Conservation (phyloP, 1,140 invertebrate genomes). For the Drosophila santomea region DNA sequence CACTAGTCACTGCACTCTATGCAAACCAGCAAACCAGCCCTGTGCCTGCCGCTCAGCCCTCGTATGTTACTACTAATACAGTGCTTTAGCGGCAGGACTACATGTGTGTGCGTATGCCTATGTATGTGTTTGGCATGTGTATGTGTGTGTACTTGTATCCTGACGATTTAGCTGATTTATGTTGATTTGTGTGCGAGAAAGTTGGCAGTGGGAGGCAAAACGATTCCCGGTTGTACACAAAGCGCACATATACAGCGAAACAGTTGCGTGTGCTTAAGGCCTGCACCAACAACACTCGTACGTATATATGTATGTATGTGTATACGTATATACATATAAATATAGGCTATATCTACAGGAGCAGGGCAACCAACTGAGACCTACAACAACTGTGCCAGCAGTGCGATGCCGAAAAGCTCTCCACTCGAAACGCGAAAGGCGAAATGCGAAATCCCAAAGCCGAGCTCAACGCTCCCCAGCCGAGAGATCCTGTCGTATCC, state of each 20-base stretch:
- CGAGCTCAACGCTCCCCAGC: slow-evolving; percentile 10
- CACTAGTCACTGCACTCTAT: slow-evolving; percentile 48
- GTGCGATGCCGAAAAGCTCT: slow-evolving; percentile 53
- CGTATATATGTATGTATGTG: neutral
- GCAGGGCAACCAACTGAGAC: slow-evolving; percentile 49
- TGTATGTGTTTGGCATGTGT: slow-evolving; percentile 7
- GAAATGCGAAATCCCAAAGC: slow-evolving; percentile 3
- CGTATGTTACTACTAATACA: slow-evolving; percentile 65
- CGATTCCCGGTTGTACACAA: slow-evolving; percentile 69
- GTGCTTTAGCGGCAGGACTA: slow-evolving; percentile 39
- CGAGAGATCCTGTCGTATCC: slow-evolving; percentile 20
- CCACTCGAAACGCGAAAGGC: slow-evolving; percentile 26
- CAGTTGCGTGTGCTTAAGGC: slow-evolving; percentile 68
- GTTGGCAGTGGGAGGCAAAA: slow-evolving; percentile 59
- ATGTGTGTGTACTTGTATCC: slow-evolving; percentile 59
- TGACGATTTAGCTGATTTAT: slow-evolving; percentile 81
- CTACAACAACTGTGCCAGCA: slow-evolving; percentile 64
- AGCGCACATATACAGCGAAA: slow-evolving; percentile 42
- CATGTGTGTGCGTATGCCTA: slow-evolving; percentile 13
- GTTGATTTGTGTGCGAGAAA: slow-evolving; percentile 76
- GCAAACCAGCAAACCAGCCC: slow-evolving; percentile 37
- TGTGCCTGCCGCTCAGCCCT: slow-evolving; percentile 55
- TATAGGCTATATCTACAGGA: slow-evolving; percentile 34
- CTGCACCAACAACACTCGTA: slow-evolving; percentile 64
- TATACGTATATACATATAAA: neutral